phyloP scores from a whole-genome alignment of 2,797 vertebrate genomes.

The Tamandua tetradactyla region DNA sequence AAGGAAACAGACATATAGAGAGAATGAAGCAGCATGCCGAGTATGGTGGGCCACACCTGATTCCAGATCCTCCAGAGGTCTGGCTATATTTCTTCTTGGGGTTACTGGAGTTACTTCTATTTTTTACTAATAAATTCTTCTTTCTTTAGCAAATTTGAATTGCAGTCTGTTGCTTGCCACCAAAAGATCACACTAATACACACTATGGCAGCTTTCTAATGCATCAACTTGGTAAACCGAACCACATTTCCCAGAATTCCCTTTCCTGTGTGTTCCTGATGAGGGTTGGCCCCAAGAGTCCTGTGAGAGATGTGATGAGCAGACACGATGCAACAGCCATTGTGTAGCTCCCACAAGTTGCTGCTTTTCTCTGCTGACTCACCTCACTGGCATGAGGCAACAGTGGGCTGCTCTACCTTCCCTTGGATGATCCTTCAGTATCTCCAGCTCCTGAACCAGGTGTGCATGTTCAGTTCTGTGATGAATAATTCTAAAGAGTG shows the following conservation, averaged over 20 bases:
- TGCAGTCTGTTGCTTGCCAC: neutral
- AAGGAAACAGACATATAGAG: neutral
- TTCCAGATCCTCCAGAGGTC: neutral
- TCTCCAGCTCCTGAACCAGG: neutral
- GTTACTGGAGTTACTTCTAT: neutral
- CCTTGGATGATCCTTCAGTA: neutral
- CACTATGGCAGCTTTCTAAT: neutral
- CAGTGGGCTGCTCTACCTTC: neutral
- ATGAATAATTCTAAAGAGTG: constrained; percentile 20
- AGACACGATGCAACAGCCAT: neutral
- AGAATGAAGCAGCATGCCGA: neutral
- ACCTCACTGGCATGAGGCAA: neutral
- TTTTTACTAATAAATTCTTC: neutral
- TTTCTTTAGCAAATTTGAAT: neutral
- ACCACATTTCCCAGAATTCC: neutral
- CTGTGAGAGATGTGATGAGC: neutral
- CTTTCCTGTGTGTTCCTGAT: constrained; percentile 20
- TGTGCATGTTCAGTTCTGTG: neutral
- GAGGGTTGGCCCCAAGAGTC: neutral
- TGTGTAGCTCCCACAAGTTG: neutral
- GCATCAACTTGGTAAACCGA: neutral
- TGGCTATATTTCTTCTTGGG: neutral
- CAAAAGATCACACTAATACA: neutral
- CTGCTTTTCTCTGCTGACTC: neutral
- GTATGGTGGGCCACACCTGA: neutral